These are phyloP conservation scores for Mantis religiosa DNA, from an alignment of 2,888 invertebrate genomes.

Conservation along the genomic window DNA sequence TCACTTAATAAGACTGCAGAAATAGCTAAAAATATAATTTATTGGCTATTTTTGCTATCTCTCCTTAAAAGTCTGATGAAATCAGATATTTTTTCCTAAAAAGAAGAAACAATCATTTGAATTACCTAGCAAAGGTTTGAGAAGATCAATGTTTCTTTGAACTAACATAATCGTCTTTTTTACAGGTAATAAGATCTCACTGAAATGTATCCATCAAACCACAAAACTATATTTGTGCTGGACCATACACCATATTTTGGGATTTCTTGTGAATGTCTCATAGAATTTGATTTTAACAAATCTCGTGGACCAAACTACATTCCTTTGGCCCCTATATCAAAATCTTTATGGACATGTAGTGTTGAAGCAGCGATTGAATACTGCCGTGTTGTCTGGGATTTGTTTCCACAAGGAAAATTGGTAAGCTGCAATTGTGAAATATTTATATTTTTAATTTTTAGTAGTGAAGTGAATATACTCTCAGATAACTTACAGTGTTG, in stretches of 20 bases:
- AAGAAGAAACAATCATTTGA: too few relatives aligned
- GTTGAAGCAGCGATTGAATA: slow-evolving; percentile 95
- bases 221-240: slow-evolving; percentile 93
- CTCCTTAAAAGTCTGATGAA: too few relatives aligned
- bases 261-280: slow-evolving; percentile 73
- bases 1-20: too few relatives aligned
- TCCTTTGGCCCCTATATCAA: slow-evolving; percentile 78
- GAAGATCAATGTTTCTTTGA: too few relatives aligned
- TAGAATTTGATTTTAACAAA: slow-evolving; percentile 78
- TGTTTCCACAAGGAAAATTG: slow-evolving; percentile 87
- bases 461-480: too few relatives aligned
- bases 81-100: too few relatives aligned
- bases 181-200: not conserved
- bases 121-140: too few relatives aligned
- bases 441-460: not conserved
- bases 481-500: too few relatives aligned
- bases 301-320: slow-evolving; percentile 66
- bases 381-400: slow-evolving; percentile 93
- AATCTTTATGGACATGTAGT: slow-evolving; percentile 93
- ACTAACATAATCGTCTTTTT: not conserved
- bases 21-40: too few relatives aligned
- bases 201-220: slow-evolving; percentile 67
- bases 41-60: too few relatives aligned
- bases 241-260: slow-evolving; percentile 92
- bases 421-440: slow-evolving; percentile 46